Base-by-base conservation (phyloP, 2,113 vertebrate species). In the Redunca redunca region DNA sequence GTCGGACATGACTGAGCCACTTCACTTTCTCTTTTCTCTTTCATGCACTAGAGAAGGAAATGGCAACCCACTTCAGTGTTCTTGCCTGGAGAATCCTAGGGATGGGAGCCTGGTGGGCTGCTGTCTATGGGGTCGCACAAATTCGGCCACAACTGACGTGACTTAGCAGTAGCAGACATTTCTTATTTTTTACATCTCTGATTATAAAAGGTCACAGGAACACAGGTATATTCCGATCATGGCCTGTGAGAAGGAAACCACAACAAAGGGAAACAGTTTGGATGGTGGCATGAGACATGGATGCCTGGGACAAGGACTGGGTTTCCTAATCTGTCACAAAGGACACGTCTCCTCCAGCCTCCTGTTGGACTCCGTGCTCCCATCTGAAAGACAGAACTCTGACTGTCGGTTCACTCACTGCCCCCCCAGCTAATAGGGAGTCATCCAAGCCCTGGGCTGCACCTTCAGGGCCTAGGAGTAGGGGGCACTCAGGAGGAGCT, bases 251-350 rank as follows among this genome's bases (percentile, higher is more conserved):
- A 15, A 96, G 71, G 60, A 90, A 90, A 10, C 13, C 46, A 52
- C 1, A 12, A 13, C 17, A 40, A 90, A 25, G 3, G 11, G 57
- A 84, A 62, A 13, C 33, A 12, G 16, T 30, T 14, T 88, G 12
- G 33, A 16, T 16, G 3, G 23, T 3, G 48, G 17, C 12, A 8
- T 33, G 21, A 46, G 2, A 3, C 10, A 7, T 64, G 60, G 28
- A 33, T 33, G 14, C 30, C 4, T 1, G n/a, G 43, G 8, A 23
- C 0, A 0, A 92, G 17, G 30, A 36, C 53, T 17, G 55, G 23
- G 40, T 36, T 58, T 64, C 71, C 92, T 57, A 17, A 62, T 21
- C 82, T 88, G 57, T 60, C 30, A 43, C 19, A 6, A 67, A 55
- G 60, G 30, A 10, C n/a, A 1, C 0, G 1, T 48, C 33, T 36